Evolutionary conservation across 1,140 invertebrate genomes (phyloP), one percentile per base, ranked within the genome.

Genomic region (Papilio polytes): DNA sequence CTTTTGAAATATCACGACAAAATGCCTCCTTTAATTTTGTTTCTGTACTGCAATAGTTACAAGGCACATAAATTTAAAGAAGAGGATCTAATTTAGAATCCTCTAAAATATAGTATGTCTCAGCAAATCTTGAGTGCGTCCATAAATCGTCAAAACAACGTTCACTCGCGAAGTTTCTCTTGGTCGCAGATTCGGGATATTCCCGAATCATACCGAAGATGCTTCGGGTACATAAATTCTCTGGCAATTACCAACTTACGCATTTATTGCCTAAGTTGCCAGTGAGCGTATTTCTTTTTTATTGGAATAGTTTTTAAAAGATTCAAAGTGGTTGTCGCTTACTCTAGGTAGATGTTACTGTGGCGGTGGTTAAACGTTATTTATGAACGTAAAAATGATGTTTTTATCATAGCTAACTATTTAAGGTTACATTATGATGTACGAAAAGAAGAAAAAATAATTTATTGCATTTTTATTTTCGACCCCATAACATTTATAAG

Each of bases 241-340:
- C 56, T 51, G 76, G 77, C 84, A 85, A 85, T 85, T 85, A 85
- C 84, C 44, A 76, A 83, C 74, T 81, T 80, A 81, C 74, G 74
- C 74, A 76, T 85, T 85, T 85, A 85, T 82, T 73, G 80, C 70
- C 44, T 3, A 85, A 83, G 74, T 85, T 85, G 53, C 44, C 41
- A 70, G 20, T 15, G 44, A 20, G 79, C 80, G 83, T 85, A 85
- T 85, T 82, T 83, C 84, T 83, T 85, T 85, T 85, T 85, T 85
- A 85, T 85, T 83, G 84, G 80, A 66, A 80, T 85, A 85, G 84
- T 85, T 85, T 84, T 76, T 76, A 76, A 76, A 53, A 76, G 74
- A 76, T 51, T 76, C 74, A 76, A 76, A 76, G 20, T 76, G 74
- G 74, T 51, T 76, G 74, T 76, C 44, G 53, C 44, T 76, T 76